Percentiles rank a stretch among this genome's conserved stretches.
Evolutionary conservation across 2,113 vertebrate genomes (phyloP).

Genomic region (Hemiscyllium ocellatum): DNA sequence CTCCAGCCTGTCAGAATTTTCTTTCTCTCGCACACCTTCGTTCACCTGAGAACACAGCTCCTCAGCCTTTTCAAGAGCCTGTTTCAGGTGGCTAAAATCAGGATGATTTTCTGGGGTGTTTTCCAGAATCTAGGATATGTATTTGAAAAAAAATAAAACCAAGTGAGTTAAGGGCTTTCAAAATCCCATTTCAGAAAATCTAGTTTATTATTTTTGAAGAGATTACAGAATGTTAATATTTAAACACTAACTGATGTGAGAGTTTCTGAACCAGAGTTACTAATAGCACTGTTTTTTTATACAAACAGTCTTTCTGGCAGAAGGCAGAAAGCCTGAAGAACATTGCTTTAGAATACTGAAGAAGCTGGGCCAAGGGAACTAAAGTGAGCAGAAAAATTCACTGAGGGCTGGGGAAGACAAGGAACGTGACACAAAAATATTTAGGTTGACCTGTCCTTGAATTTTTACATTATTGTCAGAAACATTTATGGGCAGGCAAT

Average conservation of each 20-base stretch:
- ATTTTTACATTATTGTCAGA: not conserved
- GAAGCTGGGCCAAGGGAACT: not conserved
- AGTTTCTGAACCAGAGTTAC: not conserved
- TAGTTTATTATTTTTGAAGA: not conserved
- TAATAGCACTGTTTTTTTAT: not conserved
- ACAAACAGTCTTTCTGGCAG: not conserved
- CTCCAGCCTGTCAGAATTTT: constrained; percentile 93
- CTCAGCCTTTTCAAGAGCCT: constrained; percentile 92
- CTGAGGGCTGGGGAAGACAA: not conserved
- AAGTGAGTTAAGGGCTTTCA: not conserved
- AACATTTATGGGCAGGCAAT: not conserved
- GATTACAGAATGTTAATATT: not conserved
- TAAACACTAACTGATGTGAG: not conserved
- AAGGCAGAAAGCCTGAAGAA: not conserved
- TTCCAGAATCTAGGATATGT: constrained; percentile 75
- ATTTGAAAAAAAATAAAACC: not conserved
- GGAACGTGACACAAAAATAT: not conserved
- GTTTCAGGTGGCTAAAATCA: constrained; percentile 86
- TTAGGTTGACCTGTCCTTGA: not conserved
- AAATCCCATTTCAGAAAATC: not conserved
- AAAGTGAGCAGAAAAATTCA: not conserved
- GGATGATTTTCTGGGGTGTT: constrained; percentile 94
- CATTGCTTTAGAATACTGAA: not conserved
- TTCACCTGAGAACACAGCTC: constrained; percentile 97
- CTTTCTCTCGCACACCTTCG: constrained; percentile 93